Evolutionary conservation across 1,140 invertebrate genomes (phyloP), one percentile per base, ranked within the genome.

Genomic region (Patella vulgata): DNA sequence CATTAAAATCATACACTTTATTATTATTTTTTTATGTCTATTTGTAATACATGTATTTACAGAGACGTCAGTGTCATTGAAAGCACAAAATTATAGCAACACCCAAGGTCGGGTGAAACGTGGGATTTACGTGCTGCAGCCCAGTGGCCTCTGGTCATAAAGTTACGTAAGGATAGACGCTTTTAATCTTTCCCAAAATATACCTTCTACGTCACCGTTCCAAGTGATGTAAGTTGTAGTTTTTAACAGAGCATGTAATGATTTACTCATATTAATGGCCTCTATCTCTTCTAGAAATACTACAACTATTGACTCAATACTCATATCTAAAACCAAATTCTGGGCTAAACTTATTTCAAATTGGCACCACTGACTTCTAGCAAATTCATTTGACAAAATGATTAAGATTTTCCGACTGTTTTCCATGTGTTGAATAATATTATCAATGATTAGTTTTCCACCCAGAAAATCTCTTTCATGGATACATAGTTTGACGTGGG

Each of bases 401-500:
- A 61, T 39, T 21, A 67, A 30, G 25, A 67, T 40, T 30, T 53
- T 57, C 33, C 40, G 25, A 36, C 54, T 64, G 2, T 43, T 42
- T 9, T 71, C 60, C 30, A 80, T 72, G 25, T 57, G 58, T 12
- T 74, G 54, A 3, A 66, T 46, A 46, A 78, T 77, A 52, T 74
- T 78, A 51, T 73, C 59, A 3, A 68, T 30, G 19, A 74, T 76
- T 25, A 46, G 62, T 28, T 56, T 46, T 2, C 77, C 78, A 1
- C 66, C 60, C 4, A 56, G 12, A 43, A 76, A 80, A 63, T 80
- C 71, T 23, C 76, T 53, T 46, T 79, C 68, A 43, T 77, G 75
- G 14, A 80, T 44, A 53, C 77, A 80, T 5, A 73, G 51, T 12
- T 53, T 31, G 17, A 74, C 30, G 0, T 48, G 39, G 12, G 50